A percentile compares a stretch with the other conserved stretches of the same genome.
These are phyloP conservation scores for Setophaga petechia DNA, from an alignment of 2,113 vertebrate genomes.

Conservation along the genomic window DNA sequence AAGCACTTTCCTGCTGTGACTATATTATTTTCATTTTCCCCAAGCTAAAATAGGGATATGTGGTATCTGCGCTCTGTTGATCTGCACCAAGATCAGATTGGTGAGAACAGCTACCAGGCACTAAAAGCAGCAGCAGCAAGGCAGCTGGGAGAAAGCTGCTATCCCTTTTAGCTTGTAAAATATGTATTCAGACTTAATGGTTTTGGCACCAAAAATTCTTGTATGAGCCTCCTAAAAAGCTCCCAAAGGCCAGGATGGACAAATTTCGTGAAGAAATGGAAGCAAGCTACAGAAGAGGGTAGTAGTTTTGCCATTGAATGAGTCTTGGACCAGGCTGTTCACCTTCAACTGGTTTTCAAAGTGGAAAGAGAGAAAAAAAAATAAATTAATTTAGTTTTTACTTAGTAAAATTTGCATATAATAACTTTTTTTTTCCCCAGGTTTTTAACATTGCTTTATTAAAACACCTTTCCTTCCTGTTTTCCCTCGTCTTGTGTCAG, in stretches of 20 bases:
- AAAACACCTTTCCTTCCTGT: neutral
- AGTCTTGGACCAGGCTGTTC: neutral
- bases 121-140: neutral
- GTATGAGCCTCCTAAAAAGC: neutral
- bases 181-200: neutral
- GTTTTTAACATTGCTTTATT: neutral
- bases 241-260: neutral
- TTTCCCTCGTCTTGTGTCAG: neutral
- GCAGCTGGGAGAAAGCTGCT: neutral
- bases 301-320: neutral
- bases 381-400: neutral
- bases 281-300: neutral
- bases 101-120: neutral
- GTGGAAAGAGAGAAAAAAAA: neutral
- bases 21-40: neutral
- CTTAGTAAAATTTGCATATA: neutral
- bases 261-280: neutral
- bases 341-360: neutral
- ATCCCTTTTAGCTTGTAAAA: neutral
- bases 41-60: neutral
- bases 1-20: neutral
- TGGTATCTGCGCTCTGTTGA: neutral
- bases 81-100: neutral
- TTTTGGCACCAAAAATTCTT: neutral
- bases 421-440: accelerated